Conservation (phyloP, 2,888 invertebrate genomes). For the Phengaris arion region DNA sequence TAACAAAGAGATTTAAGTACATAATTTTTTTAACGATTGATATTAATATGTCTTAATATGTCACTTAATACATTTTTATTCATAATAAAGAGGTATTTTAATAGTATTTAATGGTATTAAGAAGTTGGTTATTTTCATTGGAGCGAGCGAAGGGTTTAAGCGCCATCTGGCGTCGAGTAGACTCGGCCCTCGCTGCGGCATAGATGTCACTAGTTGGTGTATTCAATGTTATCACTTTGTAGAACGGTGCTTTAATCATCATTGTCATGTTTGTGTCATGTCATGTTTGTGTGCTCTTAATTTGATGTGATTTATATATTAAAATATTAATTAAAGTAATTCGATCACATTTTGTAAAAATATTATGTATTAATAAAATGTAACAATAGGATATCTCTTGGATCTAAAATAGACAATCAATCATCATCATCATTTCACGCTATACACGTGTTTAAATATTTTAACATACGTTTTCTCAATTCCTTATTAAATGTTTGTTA, state of each 20-base stretch:
- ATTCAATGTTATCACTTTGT: not conserved
- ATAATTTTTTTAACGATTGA: not conserved
- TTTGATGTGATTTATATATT: too few relatives aligned
- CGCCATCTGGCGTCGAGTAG: slow-evolving; percentile 76
- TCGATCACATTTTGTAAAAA: too few relatives aligned
- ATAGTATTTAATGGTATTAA: not conserved
- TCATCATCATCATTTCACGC: not conserved
- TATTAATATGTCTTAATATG: not conserved
- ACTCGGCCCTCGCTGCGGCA: slow-evolving; percentile 31
- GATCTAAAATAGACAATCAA: not conserved
- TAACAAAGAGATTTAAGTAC: not conserved
- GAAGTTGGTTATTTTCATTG: not conserved
- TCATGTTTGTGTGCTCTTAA: too few relatives aligned
- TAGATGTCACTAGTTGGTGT: slow-evolving; percentile 39
- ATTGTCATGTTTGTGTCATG: too few relatives aligned
- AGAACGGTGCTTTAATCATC: too few relatives aligned
- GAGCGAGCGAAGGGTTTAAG: slow-evolving; percentile 29
- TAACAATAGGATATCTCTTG: too few relatives aligned
- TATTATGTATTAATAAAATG: too few relatives aligned
- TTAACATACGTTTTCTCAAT: not conserved
- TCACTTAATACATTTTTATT: not conserved
- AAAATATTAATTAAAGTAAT: too few relatives aligned
- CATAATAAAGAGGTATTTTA: not conserved
- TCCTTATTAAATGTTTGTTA: not conserved
- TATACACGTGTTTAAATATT: not conserved